Base-by-base conservation (phyloP, 1,140 invertebrate genomes). In the Choristoneura fumiferana region DNA sequence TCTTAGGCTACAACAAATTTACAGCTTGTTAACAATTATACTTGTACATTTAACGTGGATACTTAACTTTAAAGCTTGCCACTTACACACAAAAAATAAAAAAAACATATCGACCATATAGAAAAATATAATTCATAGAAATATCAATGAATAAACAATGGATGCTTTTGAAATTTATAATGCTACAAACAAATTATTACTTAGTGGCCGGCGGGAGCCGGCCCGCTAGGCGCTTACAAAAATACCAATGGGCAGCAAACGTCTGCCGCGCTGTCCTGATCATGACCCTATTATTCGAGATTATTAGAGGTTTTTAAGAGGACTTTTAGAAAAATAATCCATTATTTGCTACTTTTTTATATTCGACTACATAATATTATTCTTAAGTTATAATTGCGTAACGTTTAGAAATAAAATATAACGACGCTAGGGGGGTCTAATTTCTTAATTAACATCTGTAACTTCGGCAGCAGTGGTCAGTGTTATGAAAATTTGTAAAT, bases 21-120 rank as follows among this genome's bases (percentile, higher is more conserved):
- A 87, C 80, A 83, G 62, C 74, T 71, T 65, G 69, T 81, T 12
- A 87, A 87, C 82, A 87, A 81, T 81, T 3, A 76, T 54, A 63
- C 73, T 81, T 71, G 75, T 73, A 68, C n/a, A 56, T 68, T 62
- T 69, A 68, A 66, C 67, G 75, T 78, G 77, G 70, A 69, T 78
- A 83, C 81, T 85, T 84, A 83, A 75, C 58, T 65, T 84, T 87
- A 87, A 87, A 87, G 84, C 84, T 84, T 79, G 71, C 65, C 66
- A 65, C 77, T 76, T 84, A 83, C 81, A 73, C 82, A 83, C 70
- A 62, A 57, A 72, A 58, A 65, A 58, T 60, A 67, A 71, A 55
- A 36, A 81, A 70, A 65, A 69, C 66, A 80, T 67, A 71, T 64
- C 56, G 54, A 70, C 62, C 60, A 66, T 56, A 73, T 79, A 78